These are phyloP conservation scores for Drosophila recens DNA, from an alignment of 2,888 invertebrate genomes.

Conservation along the genomic window DNA sequence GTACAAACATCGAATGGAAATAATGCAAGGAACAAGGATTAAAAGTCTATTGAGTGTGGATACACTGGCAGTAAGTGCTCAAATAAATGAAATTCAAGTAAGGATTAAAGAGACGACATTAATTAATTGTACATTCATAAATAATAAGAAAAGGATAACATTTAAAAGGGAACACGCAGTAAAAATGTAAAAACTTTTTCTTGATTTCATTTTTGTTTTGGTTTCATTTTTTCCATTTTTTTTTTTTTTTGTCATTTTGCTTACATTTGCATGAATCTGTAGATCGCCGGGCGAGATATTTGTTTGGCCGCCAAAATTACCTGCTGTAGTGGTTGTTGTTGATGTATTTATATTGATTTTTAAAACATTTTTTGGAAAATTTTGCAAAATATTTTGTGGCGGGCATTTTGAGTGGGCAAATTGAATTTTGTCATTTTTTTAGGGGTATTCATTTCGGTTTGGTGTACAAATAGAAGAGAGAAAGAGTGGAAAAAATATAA, in stretches of 20 bases:
- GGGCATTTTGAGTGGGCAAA: constrained; percentile 40
- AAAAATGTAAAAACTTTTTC: constrained; percentile 35
- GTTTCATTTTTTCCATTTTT: constrained; percentile 13
- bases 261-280: constrained; percentile 85
- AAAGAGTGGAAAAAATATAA: constrained; percentile 50
- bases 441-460: constrained; percentile 15
- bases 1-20: constrained; percentile 53
- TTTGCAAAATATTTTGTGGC: constrained; percentile 51
- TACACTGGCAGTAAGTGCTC: constrained; percentile 49
- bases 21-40: constrained; percentile 45
- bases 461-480: constrained; percentile 59
- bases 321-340: constrained; percentile 71
- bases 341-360: constrained; percentile 40
- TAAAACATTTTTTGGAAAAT: constrained; percentile 3
- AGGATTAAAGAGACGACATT: constrained; percentile 47
- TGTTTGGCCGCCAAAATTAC: constrained; percentile 82
- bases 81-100: constrained; percentile 24
- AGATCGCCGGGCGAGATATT: constrained; percentile 84
- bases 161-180: constrained; percentile 51
- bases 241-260: constrained; percentile 54
- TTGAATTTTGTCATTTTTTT: constrained; percentile 19
- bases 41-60: constrained; percentile 40
- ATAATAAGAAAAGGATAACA: constrained; percentile 44
- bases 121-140: constrained; percentile 49
- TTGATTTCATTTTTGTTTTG: constrained; percentile 14